phyloP scores from a whole-genome alignment of 1,140 invertebrate genomes.

The Leptopilina boulardi region DNA sequence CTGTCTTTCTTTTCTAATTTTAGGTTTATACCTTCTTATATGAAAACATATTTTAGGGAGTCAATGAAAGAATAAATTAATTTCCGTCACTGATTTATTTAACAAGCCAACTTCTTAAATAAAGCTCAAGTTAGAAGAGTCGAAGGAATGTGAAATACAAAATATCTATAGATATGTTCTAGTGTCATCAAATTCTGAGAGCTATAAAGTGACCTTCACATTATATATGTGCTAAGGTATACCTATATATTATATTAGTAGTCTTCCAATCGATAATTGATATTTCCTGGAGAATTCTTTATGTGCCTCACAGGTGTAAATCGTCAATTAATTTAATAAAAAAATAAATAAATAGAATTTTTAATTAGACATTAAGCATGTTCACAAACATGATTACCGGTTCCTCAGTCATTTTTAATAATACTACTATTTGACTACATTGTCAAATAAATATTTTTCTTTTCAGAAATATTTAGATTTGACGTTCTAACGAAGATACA shows the following conservation, averaged over 20 bases:
- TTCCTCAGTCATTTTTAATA: too few relatives aligned
- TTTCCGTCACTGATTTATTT: background rate
- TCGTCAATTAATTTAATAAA: too few relatives aligned
- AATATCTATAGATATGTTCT: background rate
- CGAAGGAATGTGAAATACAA: background rate
- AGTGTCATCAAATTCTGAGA: constrained; percentile 15
- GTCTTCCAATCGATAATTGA: background rate
- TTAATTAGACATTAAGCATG: too few relatives aligned
- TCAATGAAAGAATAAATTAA: background rate
- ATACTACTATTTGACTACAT: too few relatives aligned
- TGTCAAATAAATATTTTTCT: too few relatives aligned
- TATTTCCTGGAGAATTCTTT: background rate
- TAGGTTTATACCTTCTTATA: background rate
- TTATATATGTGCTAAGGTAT: background rate
- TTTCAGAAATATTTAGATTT: too few relatives aligned
- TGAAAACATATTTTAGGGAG: background rate
- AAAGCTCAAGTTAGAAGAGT: background rate
- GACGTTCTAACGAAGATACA: too few relatives aligned
- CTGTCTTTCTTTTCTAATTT: constrained; percentile 11
- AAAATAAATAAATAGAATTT: too few relatives aligned
- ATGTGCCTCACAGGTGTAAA: too few relatives aligned
- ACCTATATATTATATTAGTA: background rate
- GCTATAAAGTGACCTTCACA: constrained; percentile 4
- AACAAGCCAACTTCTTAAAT: background rate
- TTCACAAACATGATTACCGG: too few relatives aligned